These are phyloP conservation scores for Lacerta bilineata DNA, from an alignment of 2,797 vertebrate genomes.

Conservation along the genomic window DNA sequence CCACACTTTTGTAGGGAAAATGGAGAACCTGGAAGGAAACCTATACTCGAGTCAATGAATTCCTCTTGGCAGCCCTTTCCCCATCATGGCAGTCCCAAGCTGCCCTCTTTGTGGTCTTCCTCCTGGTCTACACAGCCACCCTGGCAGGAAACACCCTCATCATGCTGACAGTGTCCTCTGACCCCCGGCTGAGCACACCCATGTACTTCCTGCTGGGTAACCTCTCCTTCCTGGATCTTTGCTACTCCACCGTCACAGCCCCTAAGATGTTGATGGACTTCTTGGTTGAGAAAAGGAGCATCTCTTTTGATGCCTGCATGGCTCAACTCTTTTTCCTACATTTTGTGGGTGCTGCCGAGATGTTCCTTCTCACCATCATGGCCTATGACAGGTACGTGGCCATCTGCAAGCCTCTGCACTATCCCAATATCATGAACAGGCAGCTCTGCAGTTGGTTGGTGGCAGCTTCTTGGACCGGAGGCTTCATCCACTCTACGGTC, in stretches of 20 bases:
- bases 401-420: slow-evolving; percentile 67
- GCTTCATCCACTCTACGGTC: slow-evolving; percentile 61
- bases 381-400: slow-evolving; percentile 73
- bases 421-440: slow-evolving; percentile 66
- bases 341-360: slow-evolving; percentile 65
- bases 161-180: slow-evolving; percentile 50
- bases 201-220: slow-evolving; percentile 70
- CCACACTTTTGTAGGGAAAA: not conserved
- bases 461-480: slow-evolving; percentile 56
- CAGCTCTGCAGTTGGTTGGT: slow-evolving; percentile 50
- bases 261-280: slow-evolving; percentile 58
- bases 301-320: slow-evolving; percentile 60
- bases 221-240: slow-evolving; percentile 70
- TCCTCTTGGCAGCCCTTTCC: slow-evolving; percentile 64
- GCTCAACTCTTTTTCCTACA: slow-evolving; percentile 72
- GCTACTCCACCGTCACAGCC: slow-evolving; percentile 62
- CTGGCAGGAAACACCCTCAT: slow-evolving; percentile 69
- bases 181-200: slow-evolving; percentile 50
- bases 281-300: slow-evolving; percentile 40
- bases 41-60: slow-evolving; percentile 47
- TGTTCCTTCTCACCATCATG: slow-evolving; percentile 72
- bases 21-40: slow-evolving; percentile 8
- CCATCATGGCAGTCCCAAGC: slow-evolving; percentile 46
- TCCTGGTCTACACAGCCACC: slow-evolving; percentile 63
- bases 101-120: slow-evolving; percentile 65